Conservation (phyloP, 2,113 vertebrate species). For the Cnemophilus loriae region DNA sequence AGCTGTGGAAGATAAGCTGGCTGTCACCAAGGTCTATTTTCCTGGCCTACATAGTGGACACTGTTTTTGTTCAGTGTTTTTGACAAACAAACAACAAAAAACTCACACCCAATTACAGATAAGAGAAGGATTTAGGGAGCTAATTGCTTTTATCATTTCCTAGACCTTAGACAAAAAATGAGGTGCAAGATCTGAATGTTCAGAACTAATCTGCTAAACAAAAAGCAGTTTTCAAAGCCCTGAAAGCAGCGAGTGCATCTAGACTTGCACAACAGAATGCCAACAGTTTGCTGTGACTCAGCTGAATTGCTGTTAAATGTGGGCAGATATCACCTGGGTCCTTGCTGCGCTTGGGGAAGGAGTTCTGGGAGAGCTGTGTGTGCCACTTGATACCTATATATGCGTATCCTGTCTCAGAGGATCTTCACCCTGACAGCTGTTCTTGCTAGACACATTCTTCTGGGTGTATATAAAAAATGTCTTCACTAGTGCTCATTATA, state of each 20-base stretch:
- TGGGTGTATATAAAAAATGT: neutral
- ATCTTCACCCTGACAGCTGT: neutral
- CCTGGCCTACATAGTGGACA: neutral
- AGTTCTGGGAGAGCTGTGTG: neutral
- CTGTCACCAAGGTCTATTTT: neutral
- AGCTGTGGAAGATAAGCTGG: conserved; percentile 38
- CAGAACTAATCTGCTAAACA: neutral
- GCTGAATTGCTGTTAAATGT: neutral
- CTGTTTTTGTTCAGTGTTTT: neutral
- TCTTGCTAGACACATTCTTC: neutral
- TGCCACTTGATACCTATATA: neutral
- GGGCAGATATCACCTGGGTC: neutral
- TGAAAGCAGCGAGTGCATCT: neutral
- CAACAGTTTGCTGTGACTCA: neutral
- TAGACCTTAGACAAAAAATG: neutral
- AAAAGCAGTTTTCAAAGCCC: neutral
- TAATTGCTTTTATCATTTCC: conserved; percentile 34
- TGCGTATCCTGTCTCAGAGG: neutral
- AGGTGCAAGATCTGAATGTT: neutral
- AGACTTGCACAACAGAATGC: neutral
- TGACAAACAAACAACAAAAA: neutral
- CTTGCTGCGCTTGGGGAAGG: neutral
- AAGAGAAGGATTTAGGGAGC: neutral
- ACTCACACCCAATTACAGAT: conserved; percentile 25
- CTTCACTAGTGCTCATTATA: neutral